These are phyloP conservation scores for Sebastes minor DNA, from an alignment of 2,797 vertebrate species.

Conservation along the genomic window DNA sequence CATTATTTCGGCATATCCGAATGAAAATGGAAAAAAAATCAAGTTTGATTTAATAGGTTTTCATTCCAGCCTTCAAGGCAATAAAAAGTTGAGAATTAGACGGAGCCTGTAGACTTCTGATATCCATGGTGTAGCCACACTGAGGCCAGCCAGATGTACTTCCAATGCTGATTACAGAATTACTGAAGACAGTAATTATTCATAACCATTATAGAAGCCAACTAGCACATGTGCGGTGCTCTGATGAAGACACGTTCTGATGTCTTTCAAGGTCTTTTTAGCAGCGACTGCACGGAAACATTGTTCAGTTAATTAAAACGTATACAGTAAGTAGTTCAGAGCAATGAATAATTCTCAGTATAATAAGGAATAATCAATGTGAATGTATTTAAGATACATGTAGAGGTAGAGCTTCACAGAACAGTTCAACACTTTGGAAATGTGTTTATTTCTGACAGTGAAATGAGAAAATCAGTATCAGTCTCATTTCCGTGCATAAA, in stretches of 20 bases:
- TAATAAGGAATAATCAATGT: background rate
- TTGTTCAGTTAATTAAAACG: background rate
- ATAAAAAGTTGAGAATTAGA: constrained; percentile 58
- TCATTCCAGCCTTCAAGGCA: constrained; percentile 60
- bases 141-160: constrained; percentile 39
- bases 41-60: constrained; percentile 62
- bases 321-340: background rate
- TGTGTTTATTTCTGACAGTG: background rate
- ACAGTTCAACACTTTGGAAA: background rate
- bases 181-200: constrained; percentile 68
- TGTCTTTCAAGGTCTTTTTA: background rate
- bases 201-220: constrained; percentile 39
- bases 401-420: background rate
- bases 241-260: constrained; percentile 28
- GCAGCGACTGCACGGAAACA: background rate
- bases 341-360: background rate
- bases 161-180: constrained; percentile 55
- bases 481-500: background rate
- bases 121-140: constrained; percentile 47
- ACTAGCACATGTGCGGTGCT: constrained; percentile 19
- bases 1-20: constrained; percentile 7
- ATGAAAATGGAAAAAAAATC: constrained; percentile 36
- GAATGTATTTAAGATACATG: background rate
- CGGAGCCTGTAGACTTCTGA: constrained; percentile 61
- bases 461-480: background rate